A percentile compares a stretch with the other conserved stretches of the same genome.
These are phyloP conservation scores for Rynchops niger DNA, from an alignment of 2,113 vertebrate genomes.

Conservation along the genomic window DNA sequence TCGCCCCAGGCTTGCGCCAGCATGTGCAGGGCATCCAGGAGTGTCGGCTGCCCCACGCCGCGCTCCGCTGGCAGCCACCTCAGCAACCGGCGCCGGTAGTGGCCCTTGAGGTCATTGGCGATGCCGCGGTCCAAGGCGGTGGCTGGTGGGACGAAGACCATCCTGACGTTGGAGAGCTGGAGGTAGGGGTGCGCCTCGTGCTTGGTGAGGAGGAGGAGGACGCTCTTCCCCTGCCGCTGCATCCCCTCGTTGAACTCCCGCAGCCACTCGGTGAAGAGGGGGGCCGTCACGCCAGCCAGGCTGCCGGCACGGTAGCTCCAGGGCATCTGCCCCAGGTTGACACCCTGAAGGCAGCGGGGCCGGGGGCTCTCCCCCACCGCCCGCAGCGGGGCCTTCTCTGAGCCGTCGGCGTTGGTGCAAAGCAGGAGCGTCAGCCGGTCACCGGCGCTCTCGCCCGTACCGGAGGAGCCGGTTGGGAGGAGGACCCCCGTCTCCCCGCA, in stretches of 20 bases:
- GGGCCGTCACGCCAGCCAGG: neutral
- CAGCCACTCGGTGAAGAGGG: constrained; percentile 36
- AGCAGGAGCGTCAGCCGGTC: constrained; percentile 26
- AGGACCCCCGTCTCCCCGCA: neutral
- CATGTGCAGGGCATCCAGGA: constrained; percentile 46
- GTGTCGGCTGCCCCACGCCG: neutral
- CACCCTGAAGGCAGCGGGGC: neutral
- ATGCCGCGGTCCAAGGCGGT: neutral
- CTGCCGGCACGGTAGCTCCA: neutral
- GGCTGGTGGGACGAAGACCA: neutral
- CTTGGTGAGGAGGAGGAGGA: neutral
- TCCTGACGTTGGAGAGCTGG: constrained; percentile 16
- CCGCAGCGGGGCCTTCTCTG: constrained; percentile 1
- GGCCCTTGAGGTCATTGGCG: neutral
- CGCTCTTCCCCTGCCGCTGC: neutral
- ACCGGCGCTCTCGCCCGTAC: rapidly evolving
- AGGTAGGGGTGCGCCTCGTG: neutral
- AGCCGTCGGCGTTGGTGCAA: constrained; percentile 40
- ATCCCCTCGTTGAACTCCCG: constrained; percentile 3
- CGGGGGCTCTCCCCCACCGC: neutral
- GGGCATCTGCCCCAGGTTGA: neutral
- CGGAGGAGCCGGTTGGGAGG: neutral
- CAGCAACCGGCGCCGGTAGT: constrained; percentile 56
- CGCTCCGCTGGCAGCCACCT: constrained; percentile 12
- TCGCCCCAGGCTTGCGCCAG: constrained; percentile 30